These are phyloP conservation scores for Rutilus rutilus DNA, from an alignment of 2,113 vertebrate genomes.

Conservation along the genomic window DNA sequence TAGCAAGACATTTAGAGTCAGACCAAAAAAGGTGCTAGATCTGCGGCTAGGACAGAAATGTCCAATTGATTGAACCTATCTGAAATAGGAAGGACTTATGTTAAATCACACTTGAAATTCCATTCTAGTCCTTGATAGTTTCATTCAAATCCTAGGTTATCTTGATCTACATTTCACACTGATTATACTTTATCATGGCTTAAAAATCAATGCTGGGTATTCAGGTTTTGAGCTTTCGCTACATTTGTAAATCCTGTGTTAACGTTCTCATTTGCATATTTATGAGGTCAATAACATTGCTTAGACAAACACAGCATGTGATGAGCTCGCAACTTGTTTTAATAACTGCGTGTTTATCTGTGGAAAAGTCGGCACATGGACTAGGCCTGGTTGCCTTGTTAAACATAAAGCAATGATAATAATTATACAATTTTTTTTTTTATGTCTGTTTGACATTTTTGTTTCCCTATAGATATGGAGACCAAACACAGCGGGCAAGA, in stretches of 20 bases:
- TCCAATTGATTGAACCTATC: background rate
- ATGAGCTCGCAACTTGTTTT: background rate
- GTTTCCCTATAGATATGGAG: background rate
- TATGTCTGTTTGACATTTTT: background rate
- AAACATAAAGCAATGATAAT: too few species aligned
- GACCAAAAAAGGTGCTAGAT: background rate
- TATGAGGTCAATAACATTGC: constrained; percentile 17
- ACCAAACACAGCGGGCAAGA: background rate
- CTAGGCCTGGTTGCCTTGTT: background rate
- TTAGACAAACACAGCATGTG: background rate
- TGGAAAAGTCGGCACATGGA: background rate
- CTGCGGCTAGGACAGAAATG: background rate
- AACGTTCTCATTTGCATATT: background rate
- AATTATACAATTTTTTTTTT: too few species aligned
- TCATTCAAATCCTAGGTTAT: background rate
- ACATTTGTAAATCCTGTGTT: constrained; percentile 5
- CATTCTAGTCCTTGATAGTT: background rate
- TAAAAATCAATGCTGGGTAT: background rate
- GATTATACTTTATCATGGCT: background rate
- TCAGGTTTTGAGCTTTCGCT: background rate
- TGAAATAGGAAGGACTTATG: background rate
- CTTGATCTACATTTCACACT: background rate
- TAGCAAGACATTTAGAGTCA: background rate
- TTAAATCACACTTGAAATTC: background rate
- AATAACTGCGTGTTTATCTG: background rate